Evolutionary conservation across 2,113 vertebrate genomes (phyloP), one percentile per base, ranked within the genome.

Genomic region (Hippocampus barbouri): DNA sequence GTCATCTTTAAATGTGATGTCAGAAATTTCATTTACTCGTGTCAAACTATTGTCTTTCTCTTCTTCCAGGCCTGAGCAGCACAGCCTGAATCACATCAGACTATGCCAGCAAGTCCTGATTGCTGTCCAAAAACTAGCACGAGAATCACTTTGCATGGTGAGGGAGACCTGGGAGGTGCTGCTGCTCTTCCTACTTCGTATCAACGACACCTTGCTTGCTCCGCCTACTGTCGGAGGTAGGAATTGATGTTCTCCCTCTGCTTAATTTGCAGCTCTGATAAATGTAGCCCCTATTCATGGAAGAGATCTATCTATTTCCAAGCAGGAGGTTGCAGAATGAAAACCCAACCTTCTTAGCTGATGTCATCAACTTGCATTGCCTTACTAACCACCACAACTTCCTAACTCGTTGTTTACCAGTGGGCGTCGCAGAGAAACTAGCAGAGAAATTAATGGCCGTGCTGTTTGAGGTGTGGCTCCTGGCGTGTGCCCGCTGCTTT

Each of bases 101-200:
- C 89, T 98, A 49, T 98, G 96, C 90, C 92, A 96, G 90, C 95
- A 96, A 84, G 96, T 98, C 78, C 90, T 98, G 82, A 93, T 93
- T 83, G 94, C 96, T 61, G 96, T 98, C 83, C 96, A 98, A 89
- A 97, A 95, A 89, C 86, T 98, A 90, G 96, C 96, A n/a, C 91
- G 92, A 1, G 96, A 98, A 74, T 96, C 96, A 0, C 91, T 91
- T 78, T 93, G 88, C 81, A 97, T 98, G 96, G 94, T 92, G 79
- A 93, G 96, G 88, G 96, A 98, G 89, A 98, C 96, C 70, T 98
- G 96, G 96, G 96, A 98, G 86, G 95, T 96, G 77, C 93, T 98
- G 82, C 85, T 98, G 10, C 91, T 98, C 60, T 97, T 98, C 91
- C 94, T 98, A 79, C 93, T 98, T 74, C 95, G 96, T 76, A 95